These are phyloP conservation scores for Eurystomus glaucurus DNA, from an alignment of 2,797 vertebrate species.

Conservation along the genomic window DNA sequence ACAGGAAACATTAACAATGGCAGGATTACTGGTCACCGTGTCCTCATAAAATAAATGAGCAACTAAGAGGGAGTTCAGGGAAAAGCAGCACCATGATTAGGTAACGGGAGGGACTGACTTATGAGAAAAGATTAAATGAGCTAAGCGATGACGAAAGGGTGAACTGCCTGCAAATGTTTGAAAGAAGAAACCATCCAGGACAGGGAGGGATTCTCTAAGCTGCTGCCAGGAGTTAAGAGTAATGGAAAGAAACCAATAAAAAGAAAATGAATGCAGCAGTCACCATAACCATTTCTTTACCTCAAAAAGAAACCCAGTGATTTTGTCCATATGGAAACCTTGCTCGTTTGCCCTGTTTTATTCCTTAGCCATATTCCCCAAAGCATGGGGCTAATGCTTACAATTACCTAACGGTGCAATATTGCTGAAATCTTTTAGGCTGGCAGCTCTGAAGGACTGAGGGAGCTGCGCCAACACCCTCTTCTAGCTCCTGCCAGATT, in stretches of 20 bases:
- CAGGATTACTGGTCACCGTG: conserved; percentile 41
- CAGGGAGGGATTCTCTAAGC: conserved; percentile 59
- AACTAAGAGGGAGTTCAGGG: not conserved
- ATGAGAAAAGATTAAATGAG: conserved; percentile 44
- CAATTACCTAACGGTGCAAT: not conserved
- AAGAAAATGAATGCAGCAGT: not conserved
- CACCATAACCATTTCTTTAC: not conserved
- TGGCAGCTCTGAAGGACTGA: not conserved
- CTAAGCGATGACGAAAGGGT: conserved; percentile 20
- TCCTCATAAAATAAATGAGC: not conserved
- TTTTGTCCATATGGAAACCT: not conserved
- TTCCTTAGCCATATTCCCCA: not conserved
- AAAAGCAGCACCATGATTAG: conserved; percentile 22
- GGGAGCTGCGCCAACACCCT: not conserved
- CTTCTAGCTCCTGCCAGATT: not conserved
- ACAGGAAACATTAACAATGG: conserved; percentile 73
- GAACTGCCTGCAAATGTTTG: conserved; percentile 14
- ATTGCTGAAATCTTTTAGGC: not conserved
- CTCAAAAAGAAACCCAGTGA: not conserved
- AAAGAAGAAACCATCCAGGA: conserved; percentile 47
- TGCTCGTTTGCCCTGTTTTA: not conserved
- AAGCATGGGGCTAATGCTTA: not conserved
- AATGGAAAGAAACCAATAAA: conserved; percentile 69
- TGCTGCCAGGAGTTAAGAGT: conserved; percentile 57
- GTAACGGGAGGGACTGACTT: not conserved